A percentile compares a stretch with the other conserved stretches of the same genome.
Conservation (phyloP, 2,888 invertebrate genomes). For the Morpho achilles region DNA sequence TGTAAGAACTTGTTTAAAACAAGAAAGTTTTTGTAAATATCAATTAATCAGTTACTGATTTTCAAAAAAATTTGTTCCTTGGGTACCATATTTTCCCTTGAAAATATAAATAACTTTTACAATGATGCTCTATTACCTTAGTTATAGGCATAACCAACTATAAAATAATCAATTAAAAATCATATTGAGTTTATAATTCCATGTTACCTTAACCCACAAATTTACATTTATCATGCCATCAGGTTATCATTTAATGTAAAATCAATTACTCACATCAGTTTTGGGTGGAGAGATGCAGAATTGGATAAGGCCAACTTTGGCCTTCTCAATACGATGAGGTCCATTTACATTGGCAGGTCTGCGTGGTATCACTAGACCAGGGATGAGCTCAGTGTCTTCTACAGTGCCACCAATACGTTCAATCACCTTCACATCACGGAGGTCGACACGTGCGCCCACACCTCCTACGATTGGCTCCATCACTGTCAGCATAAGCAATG, state of each 20-base stretch:
- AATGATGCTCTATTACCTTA: no score
- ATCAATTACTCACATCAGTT: conserved; percentile 88
- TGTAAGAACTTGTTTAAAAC: no score
- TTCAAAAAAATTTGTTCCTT: neutral
- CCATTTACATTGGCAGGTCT: conserved; percentile 93
- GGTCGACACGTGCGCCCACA: conserved; percentile 88
- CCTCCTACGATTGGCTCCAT: conserved; percentile 74
- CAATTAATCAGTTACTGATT: neutral
- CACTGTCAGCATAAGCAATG: conserved; percentile 37
- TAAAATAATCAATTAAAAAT: no score
- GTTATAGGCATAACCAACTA: no score
- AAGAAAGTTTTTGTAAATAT: neutral
- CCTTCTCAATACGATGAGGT: conserved; percentile 96
- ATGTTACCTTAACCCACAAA: no score
- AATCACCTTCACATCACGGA: conserved; percentile 97
- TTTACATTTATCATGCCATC: no score
- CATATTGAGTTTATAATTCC: no score
- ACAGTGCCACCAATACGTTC: conserved; percentile 97
- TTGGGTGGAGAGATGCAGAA: conserved; percentile 99
- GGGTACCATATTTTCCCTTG: no score
- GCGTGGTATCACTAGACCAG: conserved; percentile 97
- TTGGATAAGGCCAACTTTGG: conserved; percentile 98
- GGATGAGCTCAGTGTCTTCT: conserved; percentile 97
- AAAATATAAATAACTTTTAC: no score
- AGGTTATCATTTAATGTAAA: no score